Conservation (phyloP, 2,888 invertebrate genomes). For the Augochlorella aurata region DNA sequence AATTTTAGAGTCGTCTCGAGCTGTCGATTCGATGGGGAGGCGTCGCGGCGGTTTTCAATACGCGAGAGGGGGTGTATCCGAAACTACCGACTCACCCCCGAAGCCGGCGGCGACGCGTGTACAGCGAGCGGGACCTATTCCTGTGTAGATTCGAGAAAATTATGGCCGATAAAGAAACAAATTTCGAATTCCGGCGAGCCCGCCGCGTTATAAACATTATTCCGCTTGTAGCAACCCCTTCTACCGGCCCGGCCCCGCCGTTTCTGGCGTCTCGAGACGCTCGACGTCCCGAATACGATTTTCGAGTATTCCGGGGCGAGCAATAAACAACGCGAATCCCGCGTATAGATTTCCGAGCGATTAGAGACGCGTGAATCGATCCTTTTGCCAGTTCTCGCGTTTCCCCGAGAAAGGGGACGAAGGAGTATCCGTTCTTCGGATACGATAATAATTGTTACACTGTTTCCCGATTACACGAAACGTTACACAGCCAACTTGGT, state of each 20-base stretch:
- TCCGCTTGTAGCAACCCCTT: slow-evolving; percentile 72
- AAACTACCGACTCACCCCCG: slow-evolving; percentile 45
- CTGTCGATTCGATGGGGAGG: slow-evolving; percentile 57
- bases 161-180: slow-evolving; percentile 81
- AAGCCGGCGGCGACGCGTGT: slow-evolving; percentile 21
- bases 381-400: neutral
- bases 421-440: neutral
- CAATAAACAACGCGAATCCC: slow-evolving; percentile 72
- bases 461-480: neutral
- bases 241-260: slow-evolving; percentile 40
- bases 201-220: slow-evolving; percentile 77
- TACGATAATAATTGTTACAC: neutral
- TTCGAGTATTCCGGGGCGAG: slow-evolving; percentile 67
- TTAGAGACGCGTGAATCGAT: slow-evolving; percentile 48
- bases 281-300: slow-evolving; percentile 67
- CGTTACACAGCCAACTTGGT: neutral
- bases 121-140: slow-evolving; percentile 73
- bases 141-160: slow-evolving; percentile 79
- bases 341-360: slow-evolving; percentile 66
- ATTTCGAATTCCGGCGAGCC: slow-evolving; percentile 77
- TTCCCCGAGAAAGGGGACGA: neutral
- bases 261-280: slow-evolving; percentile 48
- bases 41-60: slow-evolving; percentile 71
- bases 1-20: slow-evolving; percentile 76
- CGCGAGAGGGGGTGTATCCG: slow-evolving; percentile 53